Percentiles rank a stretch among this genome's conserved stretches.
These are phyloP conservation scores for Phaethornis superciliosus DNA, from an alignment of 2,113 vertebrate species.

Conservation along the genomic window DNA sequence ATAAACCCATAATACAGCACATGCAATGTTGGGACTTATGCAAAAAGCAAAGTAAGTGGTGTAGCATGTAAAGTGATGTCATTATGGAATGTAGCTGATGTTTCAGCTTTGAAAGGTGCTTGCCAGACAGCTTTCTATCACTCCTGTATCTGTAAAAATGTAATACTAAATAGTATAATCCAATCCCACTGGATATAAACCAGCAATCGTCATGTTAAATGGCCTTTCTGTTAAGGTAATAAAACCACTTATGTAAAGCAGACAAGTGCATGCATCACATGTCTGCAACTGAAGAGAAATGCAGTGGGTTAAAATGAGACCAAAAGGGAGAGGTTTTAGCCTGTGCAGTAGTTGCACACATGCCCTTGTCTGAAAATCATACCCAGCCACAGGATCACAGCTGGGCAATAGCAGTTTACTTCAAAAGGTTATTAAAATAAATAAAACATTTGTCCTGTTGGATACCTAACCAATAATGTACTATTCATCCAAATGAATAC, in stretches of 20 bases:
- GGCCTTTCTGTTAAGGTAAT: background rate
- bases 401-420: background rate
- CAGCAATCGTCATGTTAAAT: background rate
- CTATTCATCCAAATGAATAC: background rate
- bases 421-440: background rate
- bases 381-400: background rate
- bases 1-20: background rate
- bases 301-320: background rate
- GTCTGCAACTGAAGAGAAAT: background rate
- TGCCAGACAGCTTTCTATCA: background rate
- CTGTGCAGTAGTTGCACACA: background rate
- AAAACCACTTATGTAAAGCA: background rate
- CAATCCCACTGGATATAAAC: background rate
- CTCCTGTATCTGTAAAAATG: background rate
- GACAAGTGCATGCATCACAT: background rate
- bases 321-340: background rate
- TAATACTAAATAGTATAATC: background rate
- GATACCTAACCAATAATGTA: background rate
- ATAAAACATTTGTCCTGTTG: background rate
- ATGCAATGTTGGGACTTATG: background rate
- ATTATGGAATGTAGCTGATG: background rate
- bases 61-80: background rate
- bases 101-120: background rate
- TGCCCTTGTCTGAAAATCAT: background rate
- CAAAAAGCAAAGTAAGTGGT: background rate